phyloP scores from a whole-genome alignment of 2,888 invertebrate species.

The Melitaea athalia region DNA sequence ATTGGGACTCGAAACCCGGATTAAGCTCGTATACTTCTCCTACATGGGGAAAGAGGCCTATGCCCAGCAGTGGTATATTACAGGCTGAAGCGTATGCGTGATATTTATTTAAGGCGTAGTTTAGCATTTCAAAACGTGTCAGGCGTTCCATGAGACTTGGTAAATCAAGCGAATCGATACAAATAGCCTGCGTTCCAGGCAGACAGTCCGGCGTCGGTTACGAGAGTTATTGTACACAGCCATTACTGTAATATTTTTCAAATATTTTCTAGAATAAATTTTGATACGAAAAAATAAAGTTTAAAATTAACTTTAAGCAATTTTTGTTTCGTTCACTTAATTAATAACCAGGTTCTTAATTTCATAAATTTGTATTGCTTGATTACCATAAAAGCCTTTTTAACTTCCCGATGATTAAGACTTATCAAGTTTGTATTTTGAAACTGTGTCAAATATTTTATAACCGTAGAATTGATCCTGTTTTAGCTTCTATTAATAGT shows the following conservation, averaged over 20 bases:
- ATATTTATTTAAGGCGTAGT: background rate
- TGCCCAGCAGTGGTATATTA: background rate
- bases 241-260: background rate
- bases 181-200: slow-evolving; percentile 58
- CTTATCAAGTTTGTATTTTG: too few species aligned
- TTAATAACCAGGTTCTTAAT: too few species aligned
- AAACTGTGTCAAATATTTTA: too few species aligned
- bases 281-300: background rate
- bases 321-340: too few species aligned
- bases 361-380: too few species aligned
- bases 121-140: slow-evolving; percentile 7
- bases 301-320: too few species aligned
- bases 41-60: background rate
- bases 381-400: too few species aligned
- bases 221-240: background rate
- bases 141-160: slow-evolving; percentile 25
- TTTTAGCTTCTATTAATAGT: too few species aligned
- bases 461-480: too few species aligned
- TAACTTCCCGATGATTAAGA: too few species aligned
- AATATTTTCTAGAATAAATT: background rate
- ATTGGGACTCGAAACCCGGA: too few species aligned
- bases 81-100: background rate
- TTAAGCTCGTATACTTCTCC: background rate
- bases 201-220: slow-evolving; percentile 62
- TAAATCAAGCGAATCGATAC: slow-evolving; percentile 58